Evolutionary conservation across 1,140 invertebrate species (phyloP).

Genomic region (Gonatopus flavifemur): DNA sequence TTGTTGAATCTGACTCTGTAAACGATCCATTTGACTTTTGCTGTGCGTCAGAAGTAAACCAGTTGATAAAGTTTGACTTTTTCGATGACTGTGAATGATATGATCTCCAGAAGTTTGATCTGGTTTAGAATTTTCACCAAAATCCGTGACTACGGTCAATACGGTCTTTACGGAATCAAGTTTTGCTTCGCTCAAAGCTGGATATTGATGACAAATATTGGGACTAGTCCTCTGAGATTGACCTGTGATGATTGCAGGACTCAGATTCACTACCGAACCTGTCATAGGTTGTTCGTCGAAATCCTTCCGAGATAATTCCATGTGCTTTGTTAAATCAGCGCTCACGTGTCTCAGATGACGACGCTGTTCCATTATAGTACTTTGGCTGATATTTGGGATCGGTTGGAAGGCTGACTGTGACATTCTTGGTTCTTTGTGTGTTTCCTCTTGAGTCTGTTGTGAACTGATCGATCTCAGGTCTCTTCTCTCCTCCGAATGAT

Average conservation of each 20-base stretch:
- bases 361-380: slow-evolving; percentile 54
- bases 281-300: slow-evolving; percentile 53
- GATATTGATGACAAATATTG: slow-evolving; percentile 51
- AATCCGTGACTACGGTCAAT: slow-evolving; percentile 47
- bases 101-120: slow-evolving; percentile 49
- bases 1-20: slow-evolving; percentile 39
- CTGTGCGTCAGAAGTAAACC: slow-evolving; percentile 42
- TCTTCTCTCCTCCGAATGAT: slow-evolving; percentile 48
- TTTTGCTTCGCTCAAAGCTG: slow-evolving; percentile 48
- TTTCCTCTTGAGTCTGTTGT: slow-evolving; percentile 27
- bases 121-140: slow-evolving; percentile 39
- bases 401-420: slow-evolving; percentile 51
- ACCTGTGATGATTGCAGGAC: slow-evolving; percentile 28
- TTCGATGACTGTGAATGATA: slow-evolving; percentile 54
- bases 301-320: slow-evolving; percentile 52
- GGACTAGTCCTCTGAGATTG: slow-evolving; percentile 48
- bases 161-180: slow-evolving; percentile 42
- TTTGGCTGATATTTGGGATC: slow-evolving; percentile 52
- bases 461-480: slow-evolving; percentile 19
- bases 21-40: slow-evolving; percentile 43
- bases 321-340: slow-evolving; percentile 54
- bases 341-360: slow-evolving; percentile 54
- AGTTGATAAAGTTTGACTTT: slow-evolving; percentile 39
- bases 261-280: slow-evolving; percentile 51
- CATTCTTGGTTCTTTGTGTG: slow-evolving; percentile 44